These are phyloP conservation scores for Nannoperca australis DNA, from an alignment of 2,797 vertebrate genomes.

Conservation along the genomic window DNA sequence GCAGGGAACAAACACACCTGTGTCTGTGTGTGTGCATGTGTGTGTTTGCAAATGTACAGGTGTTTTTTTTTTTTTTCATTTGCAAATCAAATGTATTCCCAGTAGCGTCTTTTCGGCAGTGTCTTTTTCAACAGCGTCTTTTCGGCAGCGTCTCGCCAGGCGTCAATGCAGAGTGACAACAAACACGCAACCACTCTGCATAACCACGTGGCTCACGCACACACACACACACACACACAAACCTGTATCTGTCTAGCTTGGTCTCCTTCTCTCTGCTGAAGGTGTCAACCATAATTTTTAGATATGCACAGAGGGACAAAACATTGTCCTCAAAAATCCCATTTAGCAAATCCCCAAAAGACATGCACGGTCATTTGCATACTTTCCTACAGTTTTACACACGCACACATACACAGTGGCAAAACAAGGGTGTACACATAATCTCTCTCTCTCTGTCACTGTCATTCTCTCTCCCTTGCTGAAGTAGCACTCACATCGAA, in stretches of 20 bases:
- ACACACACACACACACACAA: slow-evolving; percentile 14
- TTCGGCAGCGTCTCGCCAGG: slow-evolving; percentile 38
- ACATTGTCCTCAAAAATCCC: slow-evolving; percentile 56
- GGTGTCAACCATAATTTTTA: slow-evolving; percentile 48
- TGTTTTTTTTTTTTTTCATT: slow-evolving; percentile 62
- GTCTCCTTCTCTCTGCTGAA: slow-evolving; percentile 20
- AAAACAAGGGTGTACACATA: slow-evolving; percentile 40
- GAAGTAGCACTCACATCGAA: slow-evolving; percentile 52
- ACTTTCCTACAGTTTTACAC: slow-evolving; percentile 14
- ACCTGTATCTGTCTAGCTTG: slow-evolving; percentile 4
- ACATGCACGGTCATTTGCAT: slow-evolving; percentile 55
- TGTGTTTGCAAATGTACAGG: slow-evolving; percentile 44
- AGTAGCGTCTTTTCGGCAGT: slow-evolving; percentile 49
- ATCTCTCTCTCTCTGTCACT: slow-evolving; percentile 46
- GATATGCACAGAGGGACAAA: slow-evolving; percentile 58
- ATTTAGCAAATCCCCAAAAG: slow-evolving; percentile 52
- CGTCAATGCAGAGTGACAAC: slow-evolving; percentile 41
- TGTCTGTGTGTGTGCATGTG: slow-evolving; percentile 35
- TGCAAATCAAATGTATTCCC: slow-evolving; percentile 84
- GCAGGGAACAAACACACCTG: slow-evolving; percentile 62
- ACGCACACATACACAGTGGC: slow-evolving; percentile 14
- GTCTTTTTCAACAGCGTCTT: slow-evolving; percentile 47
- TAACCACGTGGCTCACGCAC: slow-evolving; percentile 13
- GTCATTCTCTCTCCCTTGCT: slow-evolving; percentile 32
- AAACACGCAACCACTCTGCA: slow-evolving; percentile 46